Conservation (phyloP, 2,113 vertebrate species). For the Amphiprion percula region DNA sequence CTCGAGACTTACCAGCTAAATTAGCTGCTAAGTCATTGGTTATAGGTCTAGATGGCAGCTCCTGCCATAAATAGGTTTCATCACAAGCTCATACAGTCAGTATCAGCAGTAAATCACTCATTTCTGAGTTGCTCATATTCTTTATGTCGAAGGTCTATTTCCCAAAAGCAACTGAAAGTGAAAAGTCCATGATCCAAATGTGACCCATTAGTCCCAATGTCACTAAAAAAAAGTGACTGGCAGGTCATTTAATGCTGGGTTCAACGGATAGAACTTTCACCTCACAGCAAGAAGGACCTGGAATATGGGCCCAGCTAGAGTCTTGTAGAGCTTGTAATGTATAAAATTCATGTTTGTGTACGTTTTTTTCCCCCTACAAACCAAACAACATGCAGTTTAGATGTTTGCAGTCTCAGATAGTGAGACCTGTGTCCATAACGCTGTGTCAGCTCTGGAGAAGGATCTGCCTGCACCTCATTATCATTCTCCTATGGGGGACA, state of each 20-base stretch:
- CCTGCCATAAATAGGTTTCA: constrained; percentile 18
- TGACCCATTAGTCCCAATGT: background rate
- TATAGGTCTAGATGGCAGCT: constrained; percentile 9
- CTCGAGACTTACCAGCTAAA: constrained; percentile 27
- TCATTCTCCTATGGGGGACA: too few species aligned
- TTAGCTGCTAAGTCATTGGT: constrained; percentile 40
- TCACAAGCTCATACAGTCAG: constrained; percentile 10
- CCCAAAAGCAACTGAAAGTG: background rate
- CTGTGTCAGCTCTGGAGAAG: too few species aligned
- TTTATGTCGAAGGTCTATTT: background rate
- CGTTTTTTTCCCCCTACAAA: background rate
- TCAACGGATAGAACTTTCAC: background rate
- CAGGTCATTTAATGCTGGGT: background rate
- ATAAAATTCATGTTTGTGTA: background rate
- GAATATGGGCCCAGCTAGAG: background rate
- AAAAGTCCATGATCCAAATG: background rate
- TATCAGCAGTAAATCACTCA: constrained; percentile 9
- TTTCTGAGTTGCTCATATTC: background rate
- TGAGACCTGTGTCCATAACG: too few species aligned
- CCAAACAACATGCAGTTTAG: background rate
- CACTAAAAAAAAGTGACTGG: background rate
- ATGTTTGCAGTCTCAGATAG: too few species aligned
- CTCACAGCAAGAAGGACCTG: background rate
- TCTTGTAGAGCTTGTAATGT: too few species aligned
- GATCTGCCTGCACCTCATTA: too few species aligned